These are phyloP conservation scores for Bimastos eiseni DNA, from an alignment of 2,888 invertebrate genomes.

Conservation along the genomic window DNA sequence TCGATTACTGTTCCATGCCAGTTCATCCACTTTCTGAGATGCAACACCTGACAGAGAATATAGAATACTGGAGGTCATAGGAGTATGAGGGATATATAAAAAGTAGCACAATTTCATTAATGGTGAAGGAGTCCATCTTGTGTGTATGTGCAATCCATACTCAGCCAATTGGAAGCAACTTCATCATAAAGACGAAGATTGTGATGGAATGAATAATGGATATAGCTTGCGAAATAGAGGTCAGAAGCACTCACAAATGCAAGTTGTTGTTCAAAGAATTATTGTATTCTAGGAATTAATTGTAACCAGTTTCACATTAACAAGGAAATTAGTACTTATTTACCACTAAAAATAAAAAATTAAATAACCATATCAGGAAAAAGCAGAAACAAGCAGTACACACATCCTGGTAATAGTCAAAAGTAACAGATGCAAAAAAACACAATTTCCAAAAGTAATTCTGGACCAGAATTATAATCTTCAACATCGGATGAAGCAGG, in stretches of 20 bases:
- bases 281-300: neutral
- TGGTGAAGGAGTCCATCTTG: neutral
- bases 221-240: neutral
- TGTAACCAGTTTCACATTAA: neutral
- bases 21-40: slow-evolving; percentile 34
- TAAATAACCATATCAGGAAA: neutral
- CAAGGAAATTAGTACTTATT: neutral
- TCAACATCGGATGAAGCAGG: neutral
- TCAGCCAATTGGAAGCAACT: neutral
- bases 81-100: neutral
- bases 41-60: neutral
- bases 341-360: neutral
- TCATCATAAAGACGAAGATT: neutral
- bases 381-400: neutral
- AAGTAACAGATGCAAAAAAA: neutral
- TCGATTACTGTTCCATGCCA: slow-evolving; percentile 55
- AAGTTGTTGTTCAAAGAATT: no score
- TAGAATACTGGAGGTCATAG: neutral
- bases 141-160: neutral
- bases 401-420: neutral
- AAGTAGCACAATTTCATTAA: neutral
- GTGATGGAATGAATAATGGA: no score
- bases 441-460: neutral
- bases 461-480: neutral
- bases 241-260: neutral